Evolutionary conservation across 2,888 invertebrate genomes (phyloP), one percentile per base, ranked within the genome.

Genomic region (Chrysopilus asiliformis): DNA sequence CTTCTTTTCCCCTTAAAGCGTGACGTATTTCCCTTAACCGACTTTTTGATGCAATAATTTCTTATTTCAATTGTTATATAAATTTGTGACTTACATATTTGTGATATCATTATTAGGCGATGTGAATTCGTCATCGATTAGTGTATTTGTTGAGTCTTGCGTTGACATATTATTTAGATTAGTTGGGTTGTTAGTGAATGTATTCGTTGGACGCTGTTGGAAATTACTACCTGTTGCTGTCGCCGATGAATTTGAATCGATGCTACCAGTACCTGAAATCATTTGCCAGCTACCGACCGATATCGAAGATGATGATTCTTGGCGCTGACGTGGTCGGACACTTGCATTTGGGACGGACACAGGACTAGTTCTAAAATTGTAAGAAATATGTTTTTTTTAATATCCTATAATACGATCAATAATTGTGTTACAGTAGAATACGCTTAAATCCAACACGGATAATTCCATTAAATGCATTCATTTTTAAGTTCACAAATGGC

Each of bases 241-340:
- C 7, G 7, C 10, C 22, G 30, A 17, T 3, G 30, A 24, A 9
- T 7, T 32, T 16, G 61, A 60, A 43, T 61, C 60, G 32, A 60
- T 52, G 53, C 78, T 79, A 13, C 79, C 79, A 8, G 76, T 72
- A 7, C 72, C 74, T 8, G 74, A 72, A 40, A 79, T 74, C 53
- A 79, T 68, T 54, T 77, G 76, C 79, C 79, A 79, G 48, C 78
- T 78, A 37, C 72, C 73, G 30, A 66, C 64, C 43, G 68, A 67
- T 14, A 66, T 55, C 22, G 74, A 71, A 10, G 74, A 72, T 33
- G 62, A 59, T 2, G 70, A 70, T 47, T 75, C 74, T 45, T 73
- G 70, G 17, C 72, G 65, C 48, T 72, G 70, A 20, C 75, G 67
- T 13, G 13, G 36, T 38, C 40, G 44, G 17, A 58, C 58, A 36